These are phyloP conservation scores for Rugalucina vietnamica DNA, from an alignment of 2,888 invertebrate species.

Conservation along the genomic window DNA sequence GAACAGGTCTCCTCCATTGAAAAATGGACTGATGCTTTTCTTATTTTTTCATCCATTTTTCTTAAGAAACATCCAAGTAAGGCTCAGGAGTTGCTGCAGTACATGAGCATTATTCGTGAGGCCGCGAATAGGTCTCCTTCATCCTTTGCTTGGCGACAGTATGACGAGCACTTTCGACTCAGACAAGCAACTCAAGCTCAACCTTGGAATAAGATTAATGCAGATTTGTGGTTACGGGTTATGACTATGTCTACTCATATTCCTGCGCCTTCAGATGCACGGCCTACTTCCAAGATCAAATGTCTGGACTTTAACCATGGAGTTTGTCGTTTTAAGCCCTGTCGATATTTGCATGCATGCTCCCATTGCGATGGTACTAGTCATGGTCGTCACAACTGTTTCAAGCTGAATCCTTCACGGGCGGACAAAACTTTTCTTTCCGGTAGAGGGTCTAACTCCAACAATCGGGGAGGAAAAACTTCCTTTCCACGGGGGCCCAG, in stretches of 20 bases:
- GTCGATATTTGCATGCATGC: no score
- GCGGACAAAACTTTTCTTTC: background rate
- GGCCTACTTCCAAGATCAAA: no score
- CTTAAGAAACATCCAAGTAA: background rate
- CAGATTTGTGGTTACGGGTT: background rate
- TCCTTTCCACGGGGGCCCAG: background rate
- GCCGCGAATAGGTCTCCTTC: background rate
- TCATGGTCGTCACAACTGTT: background rate
- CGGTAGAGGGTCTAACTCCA: background rate
- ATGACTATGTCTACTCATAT: background rate
- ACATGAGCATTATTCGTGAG: background rate
- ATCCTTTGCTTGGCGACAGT: conserved; percentile 1
- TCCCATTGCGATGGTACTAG: background rate
- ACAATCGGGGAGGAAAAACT: background rate
- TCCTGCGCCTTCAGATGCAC: background rate
- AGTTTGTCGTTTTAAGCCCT: background rate
- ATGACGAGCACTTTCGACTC: conserved; percentile 1
- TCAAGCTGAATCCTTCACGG: background rate
- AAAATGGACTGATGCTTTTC: conserved; percentile 16
- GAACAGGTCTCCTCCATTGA: background rate
- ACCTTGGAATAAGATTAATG: background rate
- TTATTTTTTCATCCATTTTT: background rate
- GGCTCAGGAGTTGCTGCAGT: conserved; percentile 3
- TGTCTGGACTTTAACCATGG: background rate
- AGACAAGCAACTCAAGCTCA: background rate